Base-by-base conservation (phyloP, 2,113 vertebrate genomes). In the Gavia stellata region DNA sequence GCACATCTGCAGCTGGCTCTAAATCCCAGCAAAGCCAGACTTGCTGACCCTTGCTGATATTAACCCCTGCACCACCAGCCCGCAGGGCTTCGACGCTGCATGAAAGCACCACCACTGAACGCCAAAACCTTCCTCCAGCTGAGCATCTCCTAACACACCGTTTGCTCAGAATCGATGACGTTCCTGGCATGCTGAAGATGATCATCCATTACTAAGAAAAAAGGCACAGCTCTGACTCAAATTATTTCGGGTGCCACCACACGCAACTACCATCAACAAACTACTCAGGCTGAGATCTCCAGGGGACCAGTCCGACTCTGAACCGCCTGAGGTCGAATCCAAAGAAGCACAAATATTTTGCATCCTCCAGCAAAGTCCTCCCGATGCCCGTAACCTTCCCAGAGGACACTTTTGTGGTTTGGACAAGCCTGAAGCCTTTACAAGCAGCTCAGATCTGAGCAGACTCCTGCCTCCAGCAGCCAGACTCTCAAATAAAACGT, bases 1-100 rank as follows among this genome's bases (percentile, higher is more conserved):
- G 70, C 94, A 87, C 95, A 95, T 95, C 94, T 95, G 92, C 90
- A 94, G 95, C 88, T 92, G 94, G 70, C 89, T 91, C 45, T 3
- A 87, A 89, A 91, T 70, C 86, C 78, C 91, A 34, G 84, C 87
- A 86, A 79, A 91, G 89, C 78, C 92, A 73, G 82, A 25, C 86
- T 74, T 0, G 63, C 86, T 91, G 96, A 84, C 95, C 96, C 86
- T 56, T 4, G 83, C 81, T 72, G 65, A 0, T 23, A 6, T 97
- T 94, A 97, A 97, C 95, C 91, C 92, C 65, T 91, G 84, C 86
- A 9, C 33, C 23, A 18, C 95, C 91, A 19, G 61, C 24, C n/a
- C 4, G 3, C 53, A 33, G 68, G 68, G 77, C 77, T 52, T 12
- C 1, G 31, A 1, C 3, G 7, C 34, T 44, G 52, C 33, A 1